Evolutionary conservation across 2,113 vertebrate species (phyloP).

Genomic region (Danionella cerebrum): DNA sequence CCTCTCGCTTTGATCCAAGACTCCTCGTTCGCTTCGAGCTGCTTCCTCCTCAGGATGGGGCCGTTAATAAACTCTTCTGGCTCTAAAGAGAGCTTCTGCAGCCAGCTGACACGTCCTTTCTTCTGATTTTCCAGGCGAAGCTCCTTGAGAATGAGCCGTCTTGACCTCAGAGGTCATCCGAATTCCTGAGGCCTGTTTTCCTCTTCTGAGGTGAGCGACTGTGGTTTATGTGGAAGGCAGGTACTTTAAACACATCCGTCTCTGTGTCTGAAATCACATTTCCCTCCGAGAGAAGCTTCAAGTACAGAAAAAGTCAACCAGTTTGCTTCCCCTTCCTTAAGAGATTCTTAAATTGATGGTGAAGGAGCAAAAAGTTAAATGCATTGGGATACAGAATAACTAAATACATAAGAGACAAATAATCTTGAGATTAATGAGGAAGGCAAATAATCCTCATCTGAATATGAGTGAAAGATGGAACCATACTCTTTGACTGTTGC

Average conservation of each 20-base stretch:
- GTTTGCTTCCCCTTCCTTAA: too few species aligned
- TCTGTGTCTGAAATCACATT: conserved; percentile 32
- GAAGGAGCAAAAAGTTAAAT: too few species aligned
- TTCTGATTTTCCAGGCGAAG: conserved; percentile 24
- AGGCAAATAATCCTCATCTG: too few species aligned
- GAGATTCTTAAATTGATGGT: too few species aligned
- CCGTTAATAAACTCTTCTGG: conserved; percentile 7
- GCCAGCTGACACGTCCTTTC: conserved; percentile 1
- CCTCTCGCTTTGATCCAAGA: conserved; percentile 20
- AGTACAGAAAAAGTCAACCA: too few species aligned
- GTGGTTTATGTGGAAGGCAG: conserved; percentile 29
- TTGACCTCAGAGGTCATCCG: conserved; percentile 22
- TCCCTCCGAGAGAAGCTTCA: too few species aligned
- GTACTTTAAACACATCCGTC: conserved; percentile 29
- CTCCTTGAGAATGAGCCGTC: background rate
- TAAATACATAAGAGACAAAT: too few species aligned
- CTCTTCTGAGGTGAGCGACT: conserved; percentile 32
- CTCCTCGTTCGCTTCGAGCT: conserved; percentile 10
- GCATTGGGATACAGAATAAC: too few species aligned
- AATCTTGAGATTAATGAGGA: too few species aligned
- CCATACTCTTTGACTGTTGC: too few species aligned
- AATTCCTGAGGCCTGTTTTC: conserved; percentile 35
- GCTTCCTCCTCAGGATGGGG: background rate
- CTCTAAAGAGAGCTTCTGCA: conserved; percentile 14
- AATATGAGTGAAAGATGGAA: too few species aligned